These are phyloP conservation scores for Gymnocephalus cernua DNA, from an alignment of 2,113 vertebrate species.

Conservation along the genomic window DNA sequence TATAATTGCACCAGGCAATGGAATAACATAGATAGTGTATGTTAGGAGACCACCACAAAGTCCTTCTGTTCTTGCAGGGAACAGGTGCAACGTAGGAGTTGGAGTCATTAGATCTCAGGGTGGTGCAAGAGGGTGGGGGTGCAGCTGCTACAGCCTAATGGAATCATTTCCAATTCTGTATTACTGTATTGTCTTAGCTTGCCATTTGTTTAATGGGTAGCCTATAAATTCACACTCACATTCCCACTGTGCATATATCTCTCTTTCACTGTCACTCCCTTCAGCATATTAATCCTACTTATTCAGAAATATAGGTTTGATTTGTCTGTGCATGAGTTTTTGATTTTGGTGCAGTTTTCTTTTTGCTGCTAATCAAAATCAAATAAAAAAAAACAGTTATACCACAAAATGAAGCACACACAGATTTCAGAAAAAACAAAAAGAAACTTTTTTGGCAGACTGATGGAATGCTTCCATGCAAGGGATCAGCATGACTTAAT, in stretches of 20 bases:
- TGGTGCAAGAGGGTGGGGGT: conserved; percentile 50
- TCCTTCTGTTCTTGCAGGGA: conserved; percentile 77
- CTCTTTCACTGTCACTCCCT: background rate
- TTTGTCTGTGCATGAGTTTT: background rate
- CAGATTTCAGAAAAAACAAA: background rate
- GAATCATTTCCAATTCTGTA: conserved; percentile 53
- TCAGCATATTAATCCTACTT: background rate
- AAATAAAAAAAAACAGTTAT: background rate
- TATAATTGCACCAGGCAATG: conserved; percentile 72
- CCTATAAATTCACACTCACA: conserved; percentile 9
- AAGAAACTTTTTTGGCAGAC: background rate
- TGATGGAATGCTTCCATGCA: conserved; percentile 33
- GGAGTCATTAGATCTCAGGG: conserved; percentile 74
- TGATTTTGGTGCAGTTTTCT: background rate
- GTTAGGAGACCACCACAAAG: conserved; percentile 70
- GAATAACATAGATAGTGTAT: conserved; percentile 65
- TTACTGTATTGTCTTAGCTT: conserved; percentile 26
- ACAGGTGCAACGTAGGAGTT: conserved; percentile 83
- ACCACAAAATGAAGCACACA: conserved; percentile 4
- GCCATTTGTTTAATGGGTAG: conserved; percentile 27
- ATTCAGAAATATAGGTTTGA: background rate
- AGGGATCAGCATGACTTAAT: conserved; percentile 41
- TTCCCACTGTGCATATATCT: conserved; percentile 2
- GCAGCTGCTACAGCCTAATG: conserved; percentile 70
- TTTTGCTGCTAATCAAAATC: background rate